These are phyloP conservation scores for Leptobrachium ailaonicum DNA, from an alignment of 2,113 vertebrate genomes.

Conservation along the genomic window DNA sequence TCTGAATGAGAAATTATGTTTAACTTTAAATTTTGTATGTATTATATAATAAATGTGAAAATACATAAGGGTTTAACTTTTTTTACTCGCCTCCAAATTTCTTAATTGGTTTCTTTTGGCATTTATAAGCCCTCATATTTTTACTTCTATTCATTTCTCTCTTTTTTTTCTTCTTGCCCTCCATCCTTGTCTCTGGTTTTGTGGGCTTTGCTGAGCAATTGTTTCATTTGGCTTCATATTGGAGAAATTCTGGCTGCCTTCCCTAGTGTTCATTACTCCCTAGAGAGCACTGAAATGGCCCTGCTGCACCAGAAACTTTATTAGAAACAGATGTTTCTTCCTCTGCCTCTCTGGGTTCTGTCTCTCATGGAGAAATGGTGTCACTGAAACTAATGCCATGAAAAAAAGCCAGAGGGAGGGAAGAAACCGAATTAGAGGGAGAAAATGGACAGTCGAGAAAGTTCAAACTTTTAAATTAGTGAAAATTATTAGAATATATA, in stretches of 20 bases:
- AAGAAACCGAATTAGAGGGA: neutral
- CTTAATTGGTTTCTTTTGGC: neutral
- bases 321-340: conserved; percentile 49
- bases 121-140: conserved; percentile 4
- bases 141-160: conserved; percentile 4
- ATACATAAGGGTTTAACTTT: too few species aligned
- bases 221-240: conserved; percentile 50
- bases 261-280: conserved; percentile 31
- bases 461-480: neutral
- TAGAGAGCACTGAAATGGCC: neutral
- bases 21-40: too few species aligned
- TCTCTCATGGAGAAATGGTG: conserved; percentile 44
- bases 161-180: conserved; percentile 12
- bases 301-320: conserved; percentile 45
- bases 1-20: too few species aligned
- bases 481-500: neutral
- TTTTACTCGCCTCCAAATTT: neutral
- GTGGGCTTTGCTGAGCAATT: conserved; percentile 38
- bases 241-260: conserved; percentile 46
- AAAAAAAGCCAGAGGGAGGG: conserved; percentile 19
- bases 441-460: conserved; percentile 8
- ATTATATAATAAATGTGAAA: too few species aligned
- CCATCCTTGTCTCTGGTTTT: conserved; percentile 24
- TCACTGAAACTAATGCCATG: conserved; percentile 35
- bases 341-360: conserved; percentile 45